Evolutionary conservation across 2,888 invertebrate genomes (phyloP).

Genomic region (Papilio elwesi): DNA sequence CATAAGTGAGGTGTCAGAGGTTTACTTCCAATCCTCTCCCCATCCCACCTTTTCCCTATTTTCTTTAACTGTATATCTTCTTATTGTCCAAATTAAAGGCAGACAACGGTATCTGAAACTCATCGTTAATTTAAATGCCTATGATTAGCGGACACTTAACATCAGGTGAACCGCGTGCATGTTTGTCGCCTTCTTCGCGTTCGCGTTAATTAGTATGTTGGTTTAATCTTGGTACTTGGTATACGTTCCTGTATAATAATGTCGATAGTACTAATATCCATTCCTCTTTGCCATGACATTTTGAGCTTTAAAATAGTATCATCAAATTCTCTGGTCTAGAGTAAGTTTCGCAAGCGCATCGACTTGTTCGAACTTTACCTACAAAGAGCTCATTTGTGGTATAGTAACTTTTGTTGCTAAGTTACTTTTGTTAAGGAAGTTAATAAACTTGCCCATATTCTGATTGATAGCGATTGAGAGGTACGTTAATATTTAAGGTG

Average conservation of each 20-base stretch:
- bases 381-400: constrained; percentile 22
- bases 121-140: no score
- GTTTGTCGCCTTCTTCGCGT: no score
- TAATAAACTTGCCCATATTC: neutral
- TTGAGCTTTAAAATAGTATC: constrained; percentile 11
- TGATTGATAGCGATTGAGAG: neutral
- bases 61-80: no score
- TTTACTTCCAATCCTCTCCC: no score
- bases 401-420: constrained; percentile 8
- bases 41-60: no score
- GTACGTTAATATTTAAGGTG: neutral
- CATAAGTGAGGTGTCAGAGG: no score
- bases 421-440: constrained; percentile 11
- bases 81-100: no score
- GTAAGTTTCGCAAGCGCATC: constrained; percentile 11
- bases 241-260: neutral
- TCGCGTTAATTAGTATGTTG: no score
- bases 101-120: no score
- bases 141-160: no score
- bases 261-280: neutral
- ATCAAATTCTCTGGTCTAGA: constrained; percentile 6
- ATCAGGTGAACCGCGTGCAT: no score
- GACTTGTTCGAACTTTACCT: constrained; percentile 9
- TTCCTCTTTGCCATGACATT: neutral
- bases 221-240: no score